A percentile compares a stretch with the other conserved stretches of the same genome.
Evolutionary conservation across 2,113 vertebrate genomes (phyloP).

Genomic region (Symphodus melops): DNA sequence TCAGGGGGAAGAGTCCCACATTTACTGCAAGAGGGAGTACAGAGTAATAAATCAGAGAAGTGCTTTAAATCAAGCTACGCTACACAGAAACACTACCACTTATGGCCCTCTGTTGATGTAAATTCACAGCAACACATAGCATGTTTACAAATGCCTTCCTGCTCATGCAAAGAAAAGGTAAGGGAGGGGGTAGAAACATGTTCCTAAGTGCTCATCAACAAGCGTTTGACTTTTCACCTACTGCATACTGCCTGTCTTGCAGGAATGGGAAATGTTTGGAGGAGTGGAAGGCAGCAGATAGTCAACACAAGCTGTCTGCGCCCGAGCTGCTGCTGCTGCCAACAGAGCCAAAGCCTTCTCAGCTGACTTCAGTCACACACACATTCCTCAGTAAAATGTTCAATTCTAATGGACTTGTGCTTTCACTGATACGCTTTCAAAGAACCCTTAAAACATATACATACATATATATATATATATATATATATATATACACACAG

Average conservation of each 20-base stretch:
- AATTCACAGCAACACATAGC: neutral
- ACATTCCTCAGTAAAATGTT: slow-evolving; percentile 18
- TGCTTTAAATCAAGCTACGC: neutral
- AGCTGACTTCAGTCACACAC: slow-evolving; percentile 64
- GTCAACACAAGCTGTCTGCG: slow-evolving; percentile 59
- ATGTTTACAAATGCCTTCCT: slow-evolving; percentile 3
- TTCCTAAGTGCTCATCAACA: slow-evolving; percentile 34
- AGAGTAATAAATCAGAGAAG: slow-evolving; percentile 24
- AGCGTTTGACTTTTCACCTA: slow-evolving; percentile 73
- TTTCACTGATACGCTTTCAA: neutral
- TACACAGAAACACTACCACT: neutral
- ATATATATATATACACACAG: too few relatives aligned
- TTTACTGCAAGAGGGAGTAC: slow-evolving; percentile 81
- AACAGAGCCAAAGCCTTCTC: slow-evolving; percentile 58
- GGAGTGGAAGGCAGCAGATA: slow-evolving; percentile 54
- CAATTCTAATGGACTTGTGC: neutral
- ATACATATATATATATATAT: too few relatives aligned
- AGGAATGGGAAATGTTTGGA: slow-evolving; percentile 70
- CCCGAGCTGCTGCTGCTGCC: slow-evolving; percentile 34
- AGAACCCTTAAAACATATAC: neutral
- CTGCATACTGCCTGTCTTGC: slow-evolving; percentile 52
- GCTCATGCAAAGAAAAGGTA: neutral
- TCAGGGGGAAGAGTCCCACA: slow-evolving; percentile 91
- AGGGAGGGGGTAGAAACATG: neutral
- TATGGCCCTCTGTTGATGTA: neutral